Evolutionary conservation across 2,113 vertebrate genomes (phyloP).

Genomic region (Vanacampus margaritifer): DNA sequence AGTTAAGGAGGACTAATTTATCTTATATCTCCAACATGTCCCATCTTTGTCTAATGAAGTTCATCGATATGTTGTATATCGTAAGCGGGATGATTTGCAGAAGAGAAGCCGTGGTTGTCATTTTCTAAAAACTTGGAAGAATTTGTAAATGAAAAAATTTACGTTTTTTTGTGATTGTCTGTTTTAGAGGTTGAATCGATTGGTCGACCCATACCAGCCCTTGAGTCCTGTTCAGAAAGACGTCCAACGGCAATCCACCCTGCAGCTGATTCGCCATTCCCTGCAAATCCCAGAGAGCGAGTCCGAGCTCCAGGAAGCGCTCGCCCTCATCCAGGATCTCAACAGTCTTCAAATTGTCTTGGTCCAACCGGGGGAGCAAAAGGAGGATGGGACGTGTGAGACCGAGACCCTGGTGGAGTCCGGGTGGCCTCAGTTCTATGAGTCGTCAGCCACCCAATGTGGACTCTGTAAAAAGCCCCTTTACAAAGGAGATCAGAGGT

Average conservation of each 20-base stretch:
- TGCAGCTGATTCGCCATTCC: conserved; percentile 84
- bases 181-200: conserved; percentile 36
- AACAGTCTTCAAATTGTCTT: conserved; percentile 85
- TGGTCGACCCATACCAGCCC: conserved; percentile 75
- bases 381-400: conserved; percentile 30
- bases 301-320: conserved; percentile 84
- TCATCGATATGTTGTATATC: background rate
- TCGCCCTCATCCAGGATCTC: conserved; percentile 87
- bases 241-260: conserved; percentile 85
- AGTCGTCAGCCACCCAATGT: conserved; percentile 85
- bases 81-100: background rate
- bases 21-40: background rate
- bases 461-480: conserved; percentile 85
- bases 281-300: conserved; percentile 92
- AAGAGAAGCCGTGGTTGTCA: background rate
- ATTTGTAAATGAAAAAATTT: too few species aligned
- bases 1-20: background rate
- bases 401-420: conserved; percentile 75
- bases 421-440: conserved; percentile 91
- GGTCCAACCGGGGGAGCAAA: conserved; percentile 69
- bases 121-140: background rate
- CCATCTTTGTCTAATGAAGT: background rate
- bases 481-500: conserved; percentile 90
- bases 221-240: conserved; percentile 82
- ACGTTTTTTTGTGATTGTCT: background rate